Evolutionary conservation across 2,113 vertebrate genomes (phyloP).

Genomic region (Hassar affinis): DNA sequence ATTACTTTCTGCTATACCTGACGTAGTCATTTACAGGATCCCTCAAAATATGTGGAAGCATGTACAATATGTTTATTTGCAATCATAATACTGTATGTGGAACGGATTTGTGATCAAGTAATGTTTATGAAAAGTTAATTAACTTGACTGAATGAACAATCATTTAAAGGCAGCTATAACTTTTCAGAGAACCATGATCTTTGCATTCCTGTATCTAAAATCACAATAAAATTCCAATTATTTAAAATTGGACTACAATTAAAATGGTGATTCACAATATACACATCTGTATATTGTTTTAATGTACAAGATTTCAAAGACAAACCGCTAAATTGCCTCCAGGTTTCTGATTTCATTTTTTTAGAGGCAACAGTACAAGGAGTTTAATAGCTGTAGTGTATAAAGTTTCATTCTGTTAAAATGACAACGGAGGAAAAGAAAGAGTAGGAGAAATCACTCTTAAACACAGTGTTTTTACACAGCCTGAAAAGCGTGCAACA

Average conservation of each 20-base stretch:
- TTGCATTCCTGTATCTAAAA: background rate
- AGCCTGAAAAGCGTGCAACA: no score
- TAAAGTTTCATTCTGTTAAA: background rate
- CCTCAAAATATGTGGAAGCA: background rate
- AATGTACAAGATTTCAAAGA: background rate
- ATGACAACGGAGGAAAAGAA: background rate
- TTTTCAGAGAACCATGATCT: background rate
- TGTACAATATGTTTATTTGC: background rate
- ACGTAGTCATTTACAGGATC: background rate
- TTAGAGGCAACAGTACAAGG: background rate
- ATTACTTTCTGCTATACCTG: conserved; percentile 4
- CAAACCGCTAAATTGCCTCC: background rate
- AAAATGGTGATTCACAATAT: background rate
- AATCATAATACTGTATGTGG: background rate
- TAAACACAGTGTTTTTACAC: background rate
- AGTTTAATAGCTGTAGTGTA: background rate
- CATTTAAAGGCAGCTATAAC: background rate
- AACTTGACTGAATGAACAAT: background rate
- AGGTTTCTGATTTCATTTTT: background rate
- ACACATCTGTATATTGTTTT: background rate
- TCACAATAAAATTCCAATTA: background rate
- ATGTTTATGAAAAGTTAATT: background rate
- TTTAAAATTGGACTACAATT: background rate
- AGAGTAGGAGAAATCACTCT: background rate
- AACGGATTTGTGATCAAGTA: background rate